Evolutionary conservation across 2,888 invertebrate species (phyloP), one percentile per base, ranked within the genome.

Genomic region (Coelopa pilipes): DNA sequence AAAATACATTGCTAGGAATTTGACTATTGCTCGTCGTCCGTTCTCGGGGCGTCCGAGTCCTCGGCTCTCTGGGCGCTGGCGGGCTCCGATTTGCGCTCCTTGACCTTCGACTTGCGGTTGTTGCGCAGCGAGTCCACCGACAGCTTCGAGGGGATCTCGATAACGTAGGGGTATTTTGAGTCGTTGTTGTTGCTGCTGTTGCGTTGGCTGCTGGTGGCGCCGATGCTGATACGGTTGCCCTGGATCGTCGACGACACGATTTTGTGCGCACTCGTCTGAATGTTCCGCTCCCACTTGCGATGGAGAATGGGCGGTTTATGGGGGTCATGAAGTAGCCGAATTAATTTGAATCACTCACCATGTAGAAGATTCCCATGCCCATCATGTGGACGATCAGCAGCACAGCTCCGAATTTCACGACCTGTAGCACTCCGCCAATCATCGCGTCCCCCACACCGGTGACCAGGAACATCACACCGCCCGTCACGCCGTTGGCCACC

Each of bases 331-430:
- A 62, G 13, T 62, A 62, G 12, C 1, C 24, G 21, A 66, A 34
- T 34, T 2, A 7, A 34, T 34, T 2, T 34, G 7, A 34, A 34
- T 34, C 34, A 72, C 76, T 76, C 74, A 79, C 79, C 67, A 76
- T 47, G 67, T 71, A 70, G 74, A 78, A 78, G 49, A 76, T 72
- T 34, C 75, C 74, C 21, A 75, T 19, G 0, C 72, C 62, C 12
- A 78, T 62, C 63, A 73, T 73, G 53, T 77, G 78, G 10, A 75
- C 68, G 2, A 78, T 15, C 11, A 76, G 57, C 10, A 79, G 72
- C 17, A 79, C 75, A 7, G 77, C 9, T 0, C 65, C 24, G 69
- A 79, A 79, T 74, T 79, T 79, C 0, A 73, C 17, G 24, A 79
- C 11, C 70, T 76, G 59, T 10, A 70, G 12, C 19, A 72, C 34